phyloP scores from a whole-genome alignment of 2,888 invertebrate species.

The Tipula vernalis region DNA sequence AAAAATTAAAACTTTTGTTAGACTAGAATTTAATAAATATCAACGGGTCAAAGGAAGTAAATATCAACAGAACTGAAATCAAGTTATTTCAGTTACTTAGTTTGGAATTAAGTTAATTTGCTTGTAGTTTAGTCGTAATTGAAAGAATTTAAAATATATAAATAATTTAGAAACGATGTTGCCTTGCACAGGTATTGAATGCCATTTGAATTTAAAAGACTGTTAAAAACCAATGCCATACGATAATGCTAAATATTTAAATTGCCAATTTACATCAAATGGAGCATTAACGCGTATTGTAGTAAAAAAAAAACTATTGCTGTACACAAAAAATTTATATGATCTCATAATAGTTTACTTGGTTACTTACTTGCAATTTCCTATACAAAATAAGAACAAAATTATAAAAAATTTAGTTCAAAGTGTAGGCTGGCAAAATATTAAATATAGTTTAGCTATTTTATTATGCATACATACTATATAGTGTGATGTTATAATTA shows the following conservation, averaged over 20 bases:
- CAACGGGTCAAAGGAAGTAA: too few relatives aligned
- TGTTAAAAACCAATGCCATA: background rate
- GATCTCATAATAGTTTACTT: background rate
- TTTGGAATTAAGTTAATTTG: too few relatives aligned
- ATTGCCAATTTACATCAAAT: background rate
- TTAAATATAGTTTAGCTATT: background rate
- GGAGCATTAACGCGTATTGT: too few relatives aligned
- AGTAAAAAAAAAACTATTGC: background rate
- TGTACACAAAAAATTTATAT: background rate
- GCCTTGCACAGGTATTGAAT: too few relatives aligned
- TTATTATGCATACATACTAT: background rate
- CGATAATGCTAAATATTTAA: background rate
- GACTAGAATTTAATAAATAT: too few relatives aligned
- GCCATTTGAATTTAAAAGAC: background rate
- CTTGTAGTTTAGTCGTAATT: too few relatives aligned
- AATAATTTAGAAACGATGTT: too few relatives aligned
- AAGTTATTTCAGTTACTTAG: too few relatives aligned
- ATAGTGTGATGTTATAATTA: background rate
- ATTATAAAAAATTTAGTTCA: background rate
- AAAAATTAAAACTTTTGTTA: too few relatives aligned
- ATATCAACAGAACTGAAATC: too few relatives aligned
- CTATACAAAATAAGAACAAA: background rate
- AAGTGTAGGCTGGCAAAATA: background rate
- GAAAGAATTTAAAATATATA: too few relatives aligned
- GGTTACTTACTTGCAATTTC: constrained; percentile 1